A percentile compares a stretch with the other conserved stretches of the same genome.
phyloP scores from a whole-genome alignment of 2,888 invertebrate genomes.

The Acrobeloides nanus region DNA sequence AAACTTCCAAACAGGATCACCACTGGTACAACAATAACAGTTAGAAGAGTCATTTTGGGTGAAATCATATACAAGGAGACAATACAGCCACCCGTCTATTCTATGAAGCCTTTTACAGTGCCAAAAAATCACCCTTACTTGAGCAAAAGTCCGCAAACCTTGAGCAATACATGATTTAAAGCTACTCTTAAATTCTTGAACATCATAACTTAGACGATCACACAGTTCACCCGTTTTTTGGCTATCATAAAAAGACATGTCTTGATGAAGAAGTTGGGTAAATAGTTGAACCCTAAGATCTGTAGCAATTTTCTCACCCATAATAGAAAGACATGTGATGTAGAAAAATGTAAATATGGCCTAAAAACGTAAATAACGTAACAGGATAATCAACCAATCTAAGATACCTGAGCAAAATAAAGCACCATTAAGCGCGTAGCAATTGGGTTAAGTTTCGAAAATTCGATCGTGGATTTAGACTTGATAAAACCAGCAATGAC shows the following conservation, averaged over 20 bases:
- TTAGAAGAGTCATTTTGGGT: constrained; percentile 76
- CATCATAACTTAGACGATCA: constrained; percentile 82
- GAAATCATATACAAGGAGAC: constrained; percentile 76
- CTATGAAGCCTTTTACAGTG: background rate
- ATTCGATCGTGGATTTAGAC: constrained; percentile 23
- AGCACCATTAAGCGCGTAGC: constrained; percentile 16
- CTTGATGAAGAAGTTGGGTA: constrained; percentile 25
- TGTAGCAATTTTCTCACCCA: constrained; percentile 79
- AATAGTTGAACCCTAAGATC: constrained; percentile 63
- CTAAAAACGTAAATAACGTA: too few relatives aligned
- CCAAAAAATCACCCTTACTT: constrained; percentile 60
- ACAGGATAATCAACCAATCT: too few relatives aligned
- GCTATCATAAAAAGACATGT: constrained; percentile 30
- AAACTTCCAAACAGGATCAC: constrained; percentile 76
- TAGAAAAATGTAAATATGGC: constrained; percentile 80
- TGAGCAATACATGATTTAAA: constrained; percentile 88
- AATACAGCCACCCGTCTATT: constrained; percentile 65
- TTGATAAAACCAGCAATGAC: constrained; percentile 38
- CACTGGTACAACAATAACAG: constrained; percentile 75
- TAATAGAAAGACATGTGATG: constrained; percentile 74
- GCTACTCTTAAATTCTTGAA: constrained; percentile 92
- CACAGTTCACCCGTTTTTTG: constrained; percentile 85
- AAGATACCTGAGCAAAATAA: constrained; percentile 20
- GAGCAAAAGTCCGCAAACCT: constrained; percentile 76
- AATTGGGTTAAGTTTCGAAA: constrained; percentile 31